phyloP scores from a whole-genome alignment of 2,888 invertebrate genomes.

The Conistra vaccinii region DNA sequence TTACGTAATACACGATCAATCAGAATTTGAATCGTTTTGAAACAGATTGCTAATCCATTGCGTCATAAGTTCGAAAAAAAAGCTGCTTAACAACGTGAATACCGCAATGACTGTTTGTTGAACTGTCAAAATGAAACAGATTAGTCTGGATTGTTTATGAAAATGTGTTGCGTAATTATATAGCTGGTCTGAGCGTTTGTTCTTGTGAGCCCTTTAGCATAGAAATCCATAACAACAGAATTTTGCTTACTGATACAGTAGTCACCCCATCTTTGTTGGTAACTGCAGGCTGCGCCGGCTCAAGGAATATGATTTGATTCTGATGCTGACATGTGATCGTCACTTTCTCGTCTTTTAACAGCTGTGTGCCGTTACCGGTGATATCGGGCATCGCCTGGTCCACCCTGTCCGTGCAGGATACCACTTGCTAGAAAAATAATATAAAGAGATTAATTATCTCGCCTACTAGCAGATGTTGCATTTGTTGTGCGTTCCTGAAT shows the following conservation, averaged over 20 bases:
- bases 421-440: slow-evolving; percentile 77
- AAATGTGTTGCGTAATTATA: no score
- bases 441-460: not conserved
- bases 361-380: slow-evolving; percentile 64
- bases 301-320: slow-evolving; percentile 75
- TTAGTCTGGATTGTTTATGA: no score
- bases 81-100: no score
- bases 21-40: no score
- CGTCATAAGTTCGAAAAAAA: no score
- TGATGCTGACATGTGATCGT: slow-evolving; percentile 75
- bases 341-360: slow-evolving; percentile 63
- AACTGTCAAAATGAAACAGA: no score
- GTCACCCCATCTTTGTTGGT: slow-evolving; percentile 67
- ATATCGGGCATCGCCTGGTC: slow-evolving; percentile 66
- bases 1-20: no score
- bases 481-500: not conserved
- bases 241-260: slow-evolving; percentile 57
- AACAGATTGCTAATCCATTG: no score
- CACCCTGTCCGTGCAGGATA: slow-evolving; percentile 76
- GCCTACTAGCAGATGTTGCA: not conserved
- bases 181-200: no score
- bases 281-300: slow-evolving; percentile 61
- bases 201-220: no score
- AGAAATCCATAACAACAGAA: no score
- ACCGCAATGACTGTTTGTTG: no score